phyloP scores from a whole-genome alignment of 2,797 vertebrate genomes.

The Cygnus olor region DNA sequence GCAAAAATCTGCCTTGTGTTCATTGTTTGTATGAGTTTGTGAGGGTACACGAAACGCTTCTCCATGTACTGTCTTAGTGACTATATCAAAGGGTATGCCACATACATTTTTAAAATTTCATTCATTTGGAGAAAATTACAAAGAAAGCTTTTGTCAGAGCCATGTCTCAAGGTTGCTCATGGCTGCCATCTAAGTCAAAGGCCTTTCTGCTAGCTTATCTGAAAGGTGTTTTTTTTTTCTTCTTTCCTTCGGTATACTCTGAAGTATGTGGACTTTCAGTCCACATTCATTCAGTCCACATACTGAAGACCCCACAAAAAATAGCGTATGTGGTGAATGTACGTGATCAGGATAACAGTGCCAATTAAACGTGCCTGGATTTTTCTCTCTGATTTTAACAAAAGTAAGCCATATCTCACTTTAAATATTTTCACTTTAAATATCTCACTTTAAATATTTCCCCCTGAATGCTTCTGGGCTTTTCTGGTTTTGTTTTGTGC shows the following conservation, averaged over 20 bases:
- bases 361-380: neutral
- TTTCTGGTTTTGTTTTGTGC: neutral
- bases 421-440: neutral
- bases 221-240: neutral
- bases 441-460: constrained; percentile 11
- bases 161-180: neutral
- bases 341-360: neutral
- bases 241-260: neutral
- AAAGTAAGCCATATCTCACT: neutral
- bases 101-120: neutral
- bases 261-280: too few relatives aligned
- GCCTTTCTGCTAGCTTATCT: neutral
- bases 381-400: neutral
- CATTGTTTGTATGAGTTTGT: neutral
- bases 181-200: neutral
- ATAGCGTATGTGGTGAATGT: neutral
- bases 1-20: neutral
- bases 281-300: too few relatives aligned
- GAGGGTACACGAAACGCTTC: neutral
- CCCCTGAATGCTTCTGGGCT: neutral
- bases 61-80: neutral
- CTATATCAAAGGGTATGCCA: neutral
- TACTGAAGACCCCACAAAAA: neutral
- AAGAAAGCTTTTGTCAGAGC: neutral
- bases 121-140: neutral